Percentiles rank a stretch among this genome's conserved stretches.
phyloP scores from a whole-genome alignment of 92 coral and sea anemone species.

The Phenganax subtilis region DNA sequence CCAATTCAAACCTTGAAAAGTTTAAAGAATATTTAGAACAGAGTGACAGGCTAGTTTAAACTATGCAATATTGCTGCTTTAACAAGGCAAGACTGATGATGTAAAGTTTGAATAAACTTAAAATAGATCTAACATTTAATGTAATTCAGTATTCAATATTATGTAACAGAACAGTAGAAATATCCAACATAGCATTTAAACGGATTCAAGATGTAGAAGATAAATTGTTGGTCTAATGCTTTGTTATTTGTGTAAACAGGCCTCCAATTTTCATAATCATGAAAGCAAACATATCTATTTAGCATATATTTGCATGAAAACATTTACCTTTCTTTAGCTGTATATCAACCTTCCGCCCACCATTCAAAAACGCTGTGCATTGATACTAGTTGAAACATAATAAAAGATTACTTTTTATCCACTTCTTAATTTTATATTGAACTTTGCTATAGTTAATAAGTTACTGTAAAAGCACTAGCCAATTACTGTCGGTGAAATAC shows the following conservation, averaged over 20 bases:
- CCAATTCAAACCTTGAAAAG: slow-evolving; percentile 77
- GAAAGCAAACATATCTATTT: no score
- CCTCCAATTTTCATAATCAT: not conserved
- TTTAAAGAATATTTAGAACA: not conserved
- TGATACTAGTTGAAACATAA: slow-evolving; percentile 50
- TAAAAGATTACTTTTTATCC: not conserved
- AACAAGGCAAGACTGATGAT: not conserved
- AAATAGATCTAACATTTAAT: not conserved
- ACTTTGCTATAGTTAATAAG: no score
- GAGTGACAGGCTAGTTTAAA: not conserved
- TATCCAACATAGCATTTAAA: not conserved
- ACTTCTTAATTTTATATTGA: not conserved
- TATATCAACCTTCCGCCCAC: slow-evolving; percentile 77
- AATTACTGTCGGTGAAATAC: no score
- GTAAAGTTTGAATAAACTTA: not conserved
- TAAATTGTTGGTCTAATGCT: not conserved
- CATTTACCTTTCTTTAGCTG: slow-evolving; percentile 84
- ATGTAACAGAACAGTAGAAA: no score
- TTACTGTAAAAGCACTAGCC: no score
- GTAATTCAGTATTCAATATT: no score
- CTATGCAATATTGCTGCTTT: not conserved
- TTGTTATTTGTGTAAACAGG: not conserved
- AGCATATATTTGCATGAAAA: not conserved
- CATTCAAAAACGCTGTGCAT: slow-evolving; percentile 80
- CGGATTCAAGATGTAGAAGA: not conserved